A percentile compares a stretch with the other conserved stretches of the same genome.
Evolutionary conservation across 1,140 invertebrate species (phyloP).

Genomic region (Leguminivora glycinivorella): DNA sequence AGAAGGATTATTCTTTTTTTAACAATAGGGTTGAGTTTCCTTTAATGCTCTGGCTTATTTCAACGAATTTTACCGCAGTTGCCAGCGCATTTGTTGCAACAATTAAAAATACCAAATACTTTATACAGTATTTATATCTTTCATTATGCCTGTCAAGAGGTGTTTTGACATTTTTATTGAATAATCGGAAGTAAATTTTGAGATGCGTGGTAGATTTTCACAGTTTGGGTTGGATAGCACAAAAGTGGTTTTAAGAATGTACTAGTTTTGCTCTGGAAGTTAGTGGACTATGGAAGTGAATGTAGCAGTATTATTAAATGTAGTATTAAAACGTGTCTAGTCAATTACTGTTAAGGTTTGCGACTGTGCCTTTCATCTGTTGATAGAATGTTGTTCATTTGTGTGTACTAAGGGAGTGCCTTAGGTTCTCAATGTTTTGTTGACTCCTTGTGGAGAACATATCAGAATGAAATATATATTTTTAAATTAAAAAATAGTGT

Average conservation of each 20-base stretch:
- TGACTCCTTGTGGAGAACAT: slow-evolving; percentile 9
- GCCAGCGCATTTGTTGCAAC: background rate
- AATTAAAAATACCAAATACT: background rate
- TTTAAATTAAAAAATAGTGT: background rate
- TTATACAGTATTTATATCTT: background rate
- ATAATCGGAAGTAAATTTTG: background rate
- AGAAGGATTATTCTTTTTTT: background rate
- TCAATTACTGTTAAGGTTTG: background rate
- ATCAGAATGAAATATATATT: slow-evolving; percentile 25
- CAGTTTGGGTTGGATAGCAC: slow-evolving; percentile 1
- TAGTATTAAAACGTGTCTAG: slow-evolving; percentile 5
- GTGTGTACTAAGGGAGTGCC: slow-evolving; percentile 16
- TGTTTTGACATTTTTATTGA: background rate
- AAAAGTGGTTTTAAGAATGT: background rate
- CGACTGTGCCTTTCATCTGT: background rate
- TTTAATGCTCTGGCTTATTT: no score
- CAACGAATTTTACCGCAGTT: background rate
- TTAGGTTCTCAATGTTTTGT: slow-evolving; percentile 19
- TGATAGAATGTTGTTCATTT: slow-evolving; percentile 9
- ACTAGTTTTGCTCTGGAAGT: no score
- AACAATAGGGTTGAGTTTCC: background rate
- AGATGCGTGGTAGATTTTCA: background rate
- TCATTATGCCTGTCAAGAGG: background rate
- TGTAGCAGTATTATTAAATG: slow-evolving; percentile 25
- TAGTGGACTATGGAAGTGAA: background rate